phyloP scores from a whole-genome alignment of 2,113 vertebrate genomes.

The Pionites leucogaster region DNA sequence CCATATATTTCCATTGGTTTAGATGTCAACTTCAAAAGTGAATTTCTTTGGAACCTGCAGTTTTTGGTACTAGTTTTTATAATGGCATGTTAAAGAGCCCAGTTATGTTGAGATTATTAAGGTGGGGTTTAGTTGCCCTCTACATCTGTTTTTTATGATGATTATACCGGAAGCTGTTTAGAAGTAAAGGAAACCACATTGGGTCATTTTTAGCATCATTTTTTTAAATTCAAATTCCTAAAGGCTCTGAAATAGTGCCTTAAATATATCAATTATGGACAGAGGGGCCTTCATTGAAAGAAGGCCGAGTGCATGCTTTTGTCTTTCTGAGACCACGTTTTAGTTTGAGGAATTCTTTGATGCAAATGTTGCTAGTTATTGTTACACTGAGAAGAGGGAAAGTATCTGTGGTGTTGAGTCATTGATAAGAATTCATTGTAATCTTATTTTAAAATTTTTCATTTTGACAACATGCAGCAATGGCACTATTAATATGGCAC shows the following conservation, averaged over 20 bases:
- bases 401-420: not conserved
- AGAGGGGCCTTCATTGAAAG: not conserved
- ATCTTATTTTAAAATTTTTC: not conserved
- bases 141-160: not conserved
- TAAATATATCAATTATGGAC: not conserved
- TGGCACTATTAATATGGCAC: not conserved
- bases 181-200: not conserved
- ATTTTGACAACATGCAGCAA: not conserved
- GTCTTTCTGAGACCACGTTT: not conserved
- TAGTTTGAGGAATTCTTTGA: not conserved
- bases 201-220: not conserved
- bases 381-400: not conserved
- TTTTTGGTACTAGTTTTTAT: not conserved
- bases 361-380: not conserved
- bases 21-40: not conserved
- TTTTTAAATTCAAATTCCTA: not conserved
- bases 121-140: rapidly evolving
- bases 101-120: not conserved
- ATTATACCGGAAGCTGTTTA: not conserved
- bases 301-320: not conserved
- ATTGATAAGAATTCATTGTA: not conserved
- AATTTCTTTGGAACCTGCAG: not conserved
- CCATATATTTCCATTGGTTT: not conserved
- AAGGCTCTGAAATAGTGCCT: not conserved
- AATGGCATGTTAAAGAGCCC: not conserved